Percentiles rank a stretch among this genome's conserved stretches.
Evolutionary conservation across 2,888 invertebrate species (phyloP).

Genomic region (Meloe dianella): DNA sequence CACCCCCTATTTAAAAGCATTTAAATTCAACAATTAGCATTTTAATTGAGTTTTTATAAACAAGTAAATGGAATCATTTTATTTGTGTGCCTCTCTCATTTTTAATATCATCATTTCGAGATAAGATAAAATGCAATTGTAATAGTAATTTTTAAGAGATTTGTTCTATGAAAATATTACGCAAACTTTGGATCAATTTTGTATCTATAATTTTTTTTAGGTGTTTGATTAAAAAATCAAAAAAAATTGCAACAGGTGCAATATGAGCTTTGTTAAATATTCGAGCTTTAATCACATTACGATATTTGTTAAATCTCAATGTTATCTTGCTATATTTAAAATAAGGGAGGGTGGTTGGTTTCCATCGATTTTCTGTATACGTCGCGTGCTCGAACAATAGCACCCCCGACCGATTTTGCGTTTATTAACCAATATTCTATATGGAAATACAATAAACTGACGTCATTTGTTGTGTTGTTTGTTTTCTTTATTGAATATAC

Average conservation of each 20-base stretch:
- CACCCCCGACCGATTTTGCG: background rate
- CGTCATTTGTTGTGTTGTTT: background rate
- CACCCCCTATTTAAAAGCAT: background rate
- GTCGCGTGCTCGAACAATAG: slow-evolving; percentile 3
- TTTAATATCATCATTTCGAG: background rate
- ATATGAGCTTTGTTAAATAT: background rate
- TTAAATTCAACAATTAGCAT: background rate
- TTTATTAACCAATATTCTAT: background rate
- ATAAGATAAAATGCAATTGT: slow-evolving; percentile 1
- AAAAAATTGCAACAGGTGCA: background rate
- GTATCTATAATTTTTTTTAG: no score
- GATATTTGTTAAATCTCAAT: background rate
- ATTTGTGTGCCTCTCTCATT: background rate
- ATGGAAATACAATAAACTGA: background rate
- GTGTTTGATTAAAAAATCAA: background rate
- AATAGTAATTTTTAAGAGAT: background rate
- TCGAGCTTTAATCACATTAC: slow-evolving; percentile 4
- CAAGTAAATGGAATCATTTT: background rate
- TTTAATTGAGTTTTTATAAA: background rate
- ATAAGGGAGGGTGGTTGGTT: slow-evolving; percentile 2
- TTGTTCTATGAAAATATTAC: background rate
- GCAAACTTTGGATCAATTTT: background rate
- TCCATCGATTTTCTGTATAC: background rate
- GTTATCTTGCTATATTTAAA: background rate
- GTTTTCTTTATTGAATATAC: background rate